Conservation (phyloP, 2,888 invertebrate genomes). For the Drosophila imparisetae region DNA sequence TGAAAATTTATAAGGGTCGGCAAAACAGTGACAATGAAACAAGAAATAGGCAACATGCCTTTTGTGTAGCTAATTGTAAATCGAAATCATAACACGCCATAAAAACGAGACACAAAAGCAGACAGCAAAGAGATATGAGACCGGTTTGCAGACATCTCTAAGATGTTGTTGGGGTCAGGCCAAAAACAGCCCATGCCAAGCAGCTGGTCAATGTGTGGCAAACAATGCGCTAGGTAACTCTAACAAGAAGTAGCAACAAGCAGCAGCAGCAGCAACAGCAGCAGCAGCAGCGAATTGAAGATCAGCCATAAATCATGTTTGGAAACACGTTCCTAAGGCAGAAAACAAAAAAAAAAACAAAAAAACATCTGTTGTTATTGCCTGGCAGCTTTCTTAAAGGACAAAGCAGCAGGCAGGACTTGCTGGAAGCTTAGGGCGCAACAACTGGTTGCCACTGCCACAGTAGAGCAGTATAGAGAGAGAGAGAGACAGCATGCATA, state of each 20-base stretch:
- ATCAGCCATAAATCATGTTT: slow-evolving; percentile 79
- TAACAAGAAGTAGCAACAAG: slow-evolving; percentile 39
- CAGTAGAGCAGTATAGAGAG: background rate
- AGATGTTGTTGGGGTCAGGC: slow-evolving; percentile 32
- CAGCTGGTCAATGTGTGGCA: slow-evolving; percentile 65
- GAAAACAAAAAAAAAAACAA: slow-evolving; percentile 14
- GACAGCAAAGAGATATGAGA: slow-evolving; percentile 44
- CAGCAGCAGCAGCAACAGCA: slow-evolving; percentile 1
- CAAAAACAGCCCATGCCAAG: slow-evolving; percentile 54
- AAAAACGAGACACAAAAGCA: slow-evolving; percentile 66
- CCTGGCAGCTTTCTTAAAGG: slow-evolving; percentile 65
- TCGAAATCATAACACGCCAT: slow-evolving; percentile 78
- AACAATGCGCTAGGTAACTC: slow-evolving; percentile 65
- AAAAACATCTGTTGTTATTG: slow-evolving; percentile 67
- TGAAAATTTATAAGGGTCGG: slow-evolving; percentile 51
- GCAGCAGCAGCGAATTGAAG: slow-evolving; percentile 29
- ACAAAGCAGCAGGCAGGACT: slow-evolving; percentile 57
- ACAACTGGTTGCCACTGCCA: slow-evolving; percentile 65
- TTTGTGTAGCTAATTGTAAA: slow-evolving; percentile 76
- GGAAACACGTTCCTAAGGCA: slow-evolving; percentile 67
- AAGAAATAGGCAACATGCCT: slow-evolving; percentile 63
- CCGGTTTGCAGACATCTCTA: slow-evolving; percentile 59
- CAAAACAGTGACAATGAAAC: slow-evolving; percentile 31
- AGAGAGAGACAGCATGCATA: background rate
- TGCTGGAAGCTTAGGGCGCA: slow-evolving; percentile 72